Base-by-base conservation (phyloP, 2,797 vertebrate species). In the Vireo griseus region DNA sequence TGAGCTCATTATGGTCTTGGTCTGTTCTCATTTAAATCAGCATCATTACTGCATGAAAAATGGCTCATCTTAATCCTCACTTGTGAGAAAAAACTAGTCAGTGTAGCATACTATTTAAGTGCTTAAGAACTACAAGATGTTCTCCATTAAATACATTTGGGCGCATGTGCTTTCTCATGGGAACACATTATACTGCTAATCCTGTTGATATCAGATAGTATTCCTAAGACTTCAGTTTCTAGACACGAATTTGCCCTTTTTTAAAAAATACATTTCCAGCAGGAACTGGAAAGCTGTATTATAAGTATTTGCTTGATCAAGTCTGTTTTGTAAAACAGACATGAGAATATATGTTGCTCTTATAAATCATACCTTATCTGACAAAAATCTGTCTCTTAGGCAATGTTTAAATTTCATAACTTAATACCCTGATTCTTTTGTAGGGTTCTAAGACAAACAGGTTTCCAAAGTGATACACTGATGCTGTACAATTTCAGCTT, bases 231-330 rank as follows among this genome's bases (percentile, higher is more conserved):
- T 83, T 93, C 80, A 62, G 47, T 92, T 96, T 92, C 81, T 90
- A 61, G 89, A 39, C 58, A 88, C 86, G 52, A 72, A 87, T 63
- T 86, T 86, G 42, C 59, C 42, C 68, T 80, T 61, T 86, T 74
- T 76, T 4, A 3, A 14, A 48, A 55, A 74, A 59, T 28, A 35
- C 4, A 33, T 18, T 96, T 96, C 59, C 35, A 95, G 59, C 61
- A 71, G 39, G 52, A 90, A 69, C 29, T 63, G 75, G 61, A 95
- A 95, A 95, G 86, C 59, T 57, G 24, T 65, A 69, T 94, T 91
- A 31, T 45, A 95, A 94, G 75, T 88, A 75, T 61, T 93, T 92
- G 72, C 80, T 90, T 80, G 42, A 96, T 68, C 85, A 82, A 94
- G 37, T 88, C 65, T 71, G 39, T 51, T 94, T 87, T 74, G 52